Evolutionary conservation across 2,797 vertebrate species (phyloP).

Genomic region (Trematomus bernacchii): DNA sequence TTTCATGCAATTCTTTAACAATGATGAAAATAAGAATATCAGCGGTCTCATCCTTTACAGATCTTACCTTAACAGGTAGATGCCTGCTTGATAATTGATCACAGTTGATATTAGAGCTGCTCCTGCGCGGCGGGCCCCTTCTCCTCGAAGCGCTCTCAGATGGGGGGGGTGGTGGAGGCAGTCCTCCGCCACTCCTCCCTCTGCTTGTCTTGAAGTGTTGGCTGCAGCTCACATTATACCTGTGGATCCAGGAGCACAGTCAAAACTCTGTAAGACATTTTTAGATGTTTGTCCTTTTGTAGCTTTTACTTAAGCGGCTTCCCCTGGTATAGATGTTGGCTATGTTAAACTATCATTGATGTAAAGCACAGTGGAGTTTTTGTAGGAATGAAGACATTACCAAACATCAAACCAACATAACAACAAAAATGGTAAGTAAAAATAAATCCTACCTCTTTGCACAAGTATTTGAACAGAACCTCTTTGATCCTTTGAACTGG

Average conservation of each 20-base stretch:
- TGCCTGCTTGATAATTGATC: constrained; percentile 92
- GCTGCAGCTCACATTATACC: constrained; percentile 98
- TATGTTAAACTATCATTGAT: background rate
- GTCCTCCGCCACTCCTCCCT: constrained; percentile 82
- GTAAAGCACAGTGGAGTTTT: background rate
- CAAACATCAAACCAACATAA: background rate
- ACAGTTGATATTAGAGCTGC: constrained; percentile 89
- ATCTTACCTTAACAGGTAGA: constrained; percentile 84
- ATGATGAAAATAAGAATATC: background rate
- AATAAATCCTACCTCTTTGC: constrained; percentile 90
- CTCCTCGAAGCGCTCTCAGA: constrained; percentile 83
- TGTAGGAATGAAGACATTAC: background rate
- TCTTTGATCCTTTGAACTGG: constrained; percentile 96
- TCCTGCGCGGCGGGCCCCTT: constrained; percentile 90
- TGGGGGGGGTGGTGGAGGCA: constrained; percentile 79
- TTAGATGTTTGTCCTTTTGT: background rate
- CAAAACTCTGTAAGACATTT: background rate
- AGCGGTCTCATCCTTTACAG: background rate
- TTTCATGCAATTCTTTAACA: background rate
- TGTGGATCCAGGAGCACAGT: constrained; percentile 60
- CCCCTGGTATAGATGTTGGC: background rate
- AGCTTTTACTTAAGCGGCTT: background rate
- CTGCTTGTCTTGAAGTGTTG: constrained; percentile 94
- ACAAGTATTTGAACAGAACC: constrained; percentile 97
- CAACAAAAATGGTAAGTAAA: background rate